Evolutionary conservation across 2,888 invertebrate genomes (phyloP), one percentile per base, ranked within the genome.

Genomic region (Listrodromus nycthemerus): DNA sequence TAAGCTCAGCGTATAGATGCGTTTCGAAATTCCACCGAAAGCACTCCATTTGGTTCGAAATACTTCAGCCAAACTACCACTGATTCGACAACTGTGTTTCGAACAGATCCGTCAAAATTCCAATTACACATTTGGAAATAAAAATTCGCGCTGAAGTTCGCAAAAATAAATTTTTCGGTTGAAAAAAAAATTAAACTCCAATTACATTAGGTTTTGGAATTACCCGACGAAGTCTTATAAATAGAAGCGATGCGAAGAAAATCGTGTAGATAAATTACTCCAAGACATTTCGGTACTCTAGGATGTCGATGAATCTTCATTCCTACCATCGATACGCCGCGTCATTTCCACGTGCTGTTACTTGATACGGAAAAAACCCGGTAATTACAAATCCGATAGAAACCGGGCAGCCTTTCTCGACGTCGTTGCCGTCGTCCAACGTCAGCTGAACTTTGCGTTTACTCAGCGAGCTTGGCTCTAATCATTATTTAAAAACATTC

Each of bases 311-410:
- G 75, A 79, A 83, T 79, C 75, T 66, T 10, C 69, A 70, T 70
- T 75, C 50, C 55, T 71, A 69, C 37, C 67, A 30, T 10, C 67
- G 75, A 79, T 79, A 70, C 45, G 37, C 30, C 21, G 37, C 70
- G 75, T 83, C 79, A 75, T 83, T 83, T 70, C 79, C 83, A 79
- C 48, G 70, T 58, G 83, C 65, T 79, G 75, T 71, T 79, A 24
- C 37, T 58, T 37, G 75, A 79, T 75, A 58, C 65, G 66, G 45
- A 50, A 75, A 83, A 81, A 83, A 63, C 21, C 48, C 69, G 83
- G 74, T 83, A 79, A 83, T 83, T 83, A 79, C 58, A 83, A 79
- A 83, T 75, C 83, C 83, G 83, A 83, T 83, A 83, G 79, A 71
- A 45, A 50, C 61, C 37, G 67, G 3, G 41, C 83, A 65, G 70